Evolutionary conservation across 2,797 vertebrate species (phyloP).

Genomic region (Diceros bicornis): DNA sequence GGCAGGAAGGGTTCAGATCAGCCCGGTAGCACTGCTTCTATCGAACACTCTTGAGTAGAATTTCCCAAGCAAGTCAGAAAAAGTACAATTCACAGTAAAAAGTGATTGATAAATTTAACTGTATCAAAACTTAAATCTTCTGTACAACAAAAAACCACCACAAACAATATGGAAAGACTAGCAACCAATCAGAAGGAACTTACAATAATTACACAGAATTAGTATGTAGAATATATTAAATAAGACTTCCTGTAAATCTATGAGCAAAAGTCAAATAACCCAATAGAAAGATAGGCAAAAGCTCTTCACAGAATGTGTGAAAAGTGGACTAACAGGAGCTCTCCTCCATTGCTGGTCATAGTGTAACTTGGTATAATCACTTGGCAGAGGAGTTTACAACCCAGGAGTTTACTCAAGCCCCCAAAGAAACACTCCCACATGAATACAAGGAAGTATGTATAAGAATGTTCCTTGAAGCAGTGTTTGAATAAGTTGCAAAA

Average conservation of each 20-base stretch:
- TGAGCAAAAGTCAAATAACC: background rate
- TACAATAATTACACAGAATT: background rate
- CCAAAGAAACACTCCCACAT: background rate
- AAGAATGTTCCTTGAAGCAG: background rate
- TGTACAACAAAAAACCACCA: background rate
- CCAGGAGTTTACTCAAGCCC: background rate
- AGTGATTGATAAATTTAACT: background rate
- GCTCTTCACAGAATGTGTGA: background rate
- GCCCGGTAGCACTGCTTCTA: background rate
- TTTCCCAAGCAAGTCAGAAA: background rate
- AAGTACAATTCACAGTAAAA: background rate
- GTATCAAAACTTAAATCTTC: background rate
- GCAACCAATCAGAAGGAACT: background rate
- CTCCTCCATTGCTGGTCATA: background rate
- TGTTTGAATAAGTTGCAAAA: background rate
- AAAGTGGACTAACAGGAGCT: background rate
- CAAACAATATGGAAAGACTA: background rate
- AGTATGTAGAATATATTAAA: background rate
- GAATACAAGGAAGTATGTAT: background rate
- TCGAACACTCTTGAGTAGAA: background rate
- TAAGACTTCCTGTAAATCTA: background rate
- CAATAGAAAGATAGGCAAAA: background rate
- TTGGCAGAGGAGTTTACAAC: background rate
- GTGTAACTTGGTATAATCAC: background rate
- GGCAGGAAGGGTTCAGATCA: background rate